Conservation (phyloP, 1,140 invertebrate genomes). For the Condylostylus longicornis region DNA sequence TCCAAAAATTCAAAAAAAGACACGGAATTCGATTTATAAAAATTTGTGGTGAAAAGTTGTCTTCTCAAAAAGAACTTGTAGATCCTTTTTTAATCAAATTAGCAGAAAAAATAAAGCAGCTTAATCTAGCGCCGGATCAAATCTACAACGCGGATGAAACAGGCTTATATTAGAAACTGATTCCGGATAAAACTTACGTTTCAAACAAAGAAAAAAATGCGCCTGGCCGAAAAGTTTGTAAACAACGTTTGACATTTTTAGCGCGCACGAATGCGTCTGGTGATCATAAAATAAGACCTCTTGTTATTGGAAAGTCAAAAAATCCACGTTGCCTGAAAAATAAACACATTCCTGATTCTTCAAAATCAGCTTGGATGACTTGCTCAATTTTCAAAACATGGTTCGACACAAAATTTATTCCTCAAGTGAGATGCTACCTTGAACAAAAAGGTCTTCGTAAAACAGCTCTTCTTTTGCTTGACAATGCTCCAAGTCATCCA, state of each 20-base stretch:
- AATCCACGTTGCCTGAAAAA: constrained; percentile 19
- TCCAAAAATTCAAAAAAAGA: constrained; percentile 29
- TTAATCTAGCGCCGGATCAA: constrained; percentile 16
- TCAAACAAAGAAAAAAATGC: constrained; percentile 15
- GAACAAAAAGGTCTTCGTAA: constrained; percentile 16
- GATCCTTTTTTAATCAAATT: no score
- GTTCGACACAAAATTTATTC: constrained; percentile 23
- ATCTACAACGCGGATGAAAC: constrained; percentile 33
- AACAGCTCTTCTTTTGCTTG: constrained; percentile 29
- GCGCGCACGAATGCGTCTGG: constrained; percentile 15
- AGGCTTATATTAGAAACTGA: constrained; percentile 26
- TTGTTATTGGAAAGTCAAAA: constrained; percentile 18
- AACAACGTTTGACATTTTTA: constrained; percentile 15
- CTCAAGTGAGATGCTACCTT: constrained; percentile 15
- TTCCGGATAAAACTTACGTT: constrained; percentile 26
- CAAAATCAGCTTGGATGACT: constrained; percentile 29
- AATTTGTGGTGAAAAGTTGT: constrained; percentile 26
- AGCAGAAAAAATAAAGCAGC: constrained; percentile 13
- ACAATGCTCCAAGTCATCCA: constrained; percentile 24
- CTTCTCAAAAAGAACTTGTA: no score
- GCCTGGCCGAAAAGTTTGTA: constrained; percentile 16
- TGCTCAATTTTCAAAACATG: constrained; percentile 21
- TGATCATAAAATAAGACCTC: constrained; percentile 16
- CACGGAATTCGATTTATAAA: constrained; percentile 22
- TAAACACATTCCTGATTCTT: constrained; percentile 13